Base-by-base conservation (phyloP, 2,797 vertebrate genomes). In the Protonibea diacanthus region DNA sequence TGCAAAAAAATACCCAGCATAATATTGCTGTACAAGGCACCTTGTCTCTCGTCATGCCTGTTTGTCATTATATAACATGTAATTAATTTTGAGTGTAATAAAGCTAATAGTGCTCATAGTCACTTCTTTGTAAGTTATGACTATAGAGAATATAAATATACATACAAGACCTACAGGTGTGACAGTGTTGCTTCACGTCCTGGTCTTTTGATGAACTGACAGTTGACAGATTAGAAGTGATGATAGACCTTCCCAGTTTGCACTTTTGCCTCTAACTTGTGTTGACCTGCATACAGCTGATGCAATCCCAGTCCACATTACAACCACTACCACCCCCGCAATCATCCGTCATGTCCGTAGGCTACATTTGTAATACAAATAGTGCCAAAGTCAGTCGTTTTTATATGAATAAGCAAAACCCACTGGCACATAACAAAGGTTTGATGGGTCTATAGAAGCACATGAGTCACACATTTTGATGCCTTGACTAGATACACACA, bases 261-360 rank as follows among this genome's bases (percentile, higher is more conserved):
- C 48, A 76, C 23, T 47, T 59, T 77, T 53, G 5, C 21, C 33
- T 65, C 62, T 2, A 58, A 71, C 78, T 74, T 83, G 76, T 72
- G 71, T 74, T 74, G 73, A 76, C 75, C 71, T 86, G 77, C 63
- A 59, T 10, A 21, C 48, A 74, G 59, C 64, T 80, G 56, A 81
- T 75, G 73, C 33, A 65, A 60, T 77, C 33, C 7, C 8, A 64
- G 21, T 20, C 29, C 12, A 25, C 12, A 23, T 72, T 45, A 55
- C 58, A 65, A 25, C 48, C 29, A 40, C 66, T n/a, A 53, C 60
- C 27, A 12, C 12, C 48, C n/a, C 15, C 20, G 12, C 51, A 27
- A 47, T 51, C 48, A n/a, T 81, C 68, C 23, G 6, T 20, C 58
- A 12, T 59, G 21, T 74, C 59, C 6, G 0, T 6, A 51, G 48